A percentile compares a stretch with the other conserved stretches of the same genome.
phyloP scores from a whole-genome alignment of 2,888 invertebrate genomes.

The Drosophila borealis region DNA sequence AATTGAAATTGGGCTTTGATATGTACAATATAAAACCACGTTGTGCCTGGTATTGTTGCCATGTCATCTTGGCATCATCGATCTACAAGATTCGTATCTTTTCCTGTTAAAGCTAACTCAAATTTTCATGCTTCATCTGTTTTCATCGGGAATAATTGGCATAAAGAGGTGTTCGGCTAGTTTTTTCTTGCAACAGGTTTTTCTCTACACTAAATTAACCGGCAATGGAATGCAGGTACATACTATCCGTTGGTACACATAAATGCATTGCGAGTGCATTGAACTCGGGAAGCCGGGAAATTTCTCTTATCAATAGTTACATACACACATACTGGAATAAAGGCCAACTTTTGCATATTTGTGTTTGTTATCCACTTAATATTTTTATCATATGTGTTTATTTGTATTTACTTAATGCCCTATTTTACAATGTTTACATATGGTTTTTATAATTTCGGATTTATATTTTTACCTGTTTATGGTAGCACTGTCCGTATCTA shows the following conservation, averaged over 20 bases:
- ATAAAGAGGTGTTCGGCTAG: neutral
- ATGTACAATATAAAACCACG: neutral
- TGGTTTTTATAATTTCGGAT: neutral
- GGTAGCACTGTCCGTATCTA: neutral
- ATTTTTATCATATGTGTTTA: neutral
- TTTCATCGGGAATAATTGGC: neutral
- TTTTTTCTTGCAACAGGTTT: slow-evolving; percentile 1
- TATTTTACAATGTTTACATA: neutral
- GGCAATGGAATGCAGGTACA: neutral
- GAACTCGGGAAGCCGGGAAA: neutral
- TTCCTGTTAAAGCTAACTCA: neutral
- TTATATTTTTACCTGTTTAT: neutral
- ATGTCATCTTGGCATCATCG: slow-evolving; percentile 13
- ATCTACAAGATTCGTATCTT: neutral
- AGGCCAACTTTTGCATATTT: neutral
- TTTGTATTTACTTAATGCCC: neutral
- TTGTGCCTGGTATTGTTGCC: slow-evolving; percentile 30
- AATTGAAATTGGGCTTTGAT: slow-evolving; percentile 17
- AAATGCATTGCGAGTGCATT: slow-evolving; percentile 1
- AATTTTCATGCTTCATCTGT: neutral
- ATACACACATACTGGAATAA: neutral
- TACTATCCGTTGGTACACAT: neutral
- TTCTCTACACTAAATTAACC: neutral
- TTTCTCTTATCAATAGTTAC: neutral
- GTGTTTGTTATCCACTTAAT: neutral